A percentile compares a stretch with the other conserved stretches of the same genome.
Evolutionary conservation across 2,797 vertebrate genomes (phyloP).

Genomic region (Myiothlypis coronata): DNA sequence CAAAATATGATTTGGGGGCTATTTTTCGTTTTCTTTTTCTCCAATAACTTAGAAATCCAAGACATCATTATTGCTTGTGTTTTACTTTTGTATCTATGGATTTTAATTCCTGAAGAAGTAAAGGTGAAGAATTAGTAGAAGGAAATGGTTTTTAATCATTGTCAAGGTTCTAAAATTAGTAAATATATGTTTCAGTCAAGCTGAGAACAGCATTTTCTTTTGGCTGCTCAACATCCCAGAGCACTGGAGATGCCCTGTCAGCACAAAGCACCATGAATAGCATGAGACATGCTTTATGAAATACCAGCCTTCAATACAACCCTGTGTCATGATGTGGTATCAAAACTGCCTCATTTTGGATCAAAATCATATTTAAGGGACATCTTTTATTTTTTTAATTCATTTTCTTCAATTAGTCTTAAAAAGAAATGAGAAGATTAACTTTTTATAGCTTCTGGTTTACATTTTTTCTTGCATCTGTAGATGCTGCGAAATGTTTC

Average conservation of each 20-base stretch:
- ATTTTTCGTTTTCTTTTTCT: not conserved
- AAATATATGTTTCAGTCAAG: not conserved
- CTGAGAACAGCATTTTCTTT: not conserved
- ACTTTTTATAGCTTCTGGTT: not conserved
- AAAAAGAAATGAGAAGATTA: not conserved
- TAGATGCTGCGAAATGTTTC: not conserved
- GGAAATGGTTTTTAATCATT: not conserved
- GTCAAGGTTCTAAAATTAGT: not conserved
- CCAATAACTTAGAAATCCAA: not conserved
- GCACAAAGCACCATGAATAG: not conserved
- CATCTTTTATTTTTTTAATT: not conserved
- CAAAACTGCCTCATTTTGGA: not conserved
- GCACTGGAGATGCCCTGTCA: not conserved
- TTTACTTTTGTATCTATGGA: not conserved
- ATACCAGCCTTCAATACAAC: not conserved
- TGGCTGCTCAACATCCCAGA: not conserved
- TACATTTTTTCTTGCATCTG: not conserved
- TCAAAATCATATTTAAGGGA: not conserved
- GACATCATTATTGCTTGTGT: not conserved
- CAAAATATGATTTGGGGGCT: not conserved
- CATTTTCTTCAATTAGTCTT: not conserved
- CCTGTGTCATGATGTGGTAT: not conserved
- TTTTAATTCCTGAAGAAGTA: not conserved
- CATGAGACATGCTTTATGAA: not conserved
- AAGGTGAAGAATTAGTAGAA: not conserved